Conservation (phyloP, 1,140 invertebrate genomes). For the Rhopalosiphum padi region DNA sequence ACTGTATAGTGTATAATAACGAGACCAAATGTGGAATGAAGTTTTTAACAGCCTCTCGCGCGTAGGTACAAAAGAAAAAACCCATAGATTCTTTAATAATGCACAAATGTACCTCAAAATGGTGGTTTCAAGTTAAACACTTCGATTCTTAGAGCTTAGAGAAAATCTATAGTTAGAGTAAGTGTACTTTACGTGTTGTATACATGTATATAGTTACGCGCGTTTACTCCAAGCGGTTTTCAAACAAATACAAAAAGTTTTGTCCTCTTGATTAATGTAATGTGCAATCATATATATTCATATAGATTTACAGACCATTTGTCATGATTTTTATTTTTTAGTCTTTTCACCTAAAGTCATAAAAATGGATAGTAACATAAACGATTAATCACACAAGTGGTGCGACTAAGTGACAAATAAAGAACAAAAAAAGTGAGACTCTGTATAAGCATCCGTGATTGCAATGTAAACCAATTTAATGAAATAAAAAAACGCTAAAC, state of each 20-base stretch:
- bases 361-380: conserved; percentile 5
- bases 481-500: neutral
- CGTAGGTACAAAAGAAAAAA: neutral
- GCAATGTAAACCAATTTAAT: neutral
- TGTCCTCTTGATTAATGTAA: conserved; percentile 36
- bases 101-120: neutral
- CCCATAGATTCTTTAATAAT: neutral
- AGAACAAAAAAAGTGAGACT: neutral
- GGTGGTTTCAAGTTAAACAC: neutral
- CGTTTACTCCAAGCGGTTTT: neutral
- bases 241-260: neutral
- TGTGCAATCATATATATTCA: neutral
- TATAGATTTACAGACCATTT: neutral
- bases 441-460: neutral
- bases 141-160: neutral
- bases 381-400: conserved; percentile 9
- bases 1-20: neutral
- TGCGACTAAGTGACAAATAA: neutral
- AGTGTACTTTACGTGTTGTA: neutral
- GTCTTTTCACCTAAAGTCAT: neutral
- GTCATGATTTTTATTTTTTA: conserved; percentile 33
- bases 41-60: neutral
- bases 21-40: neutral
- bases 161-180: neutral
- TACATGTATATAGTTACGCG: neutral